phyloP scores from a whole-genome alignment of 2,797 vertebrate genomes.

The Prionace glauca region DNA sequence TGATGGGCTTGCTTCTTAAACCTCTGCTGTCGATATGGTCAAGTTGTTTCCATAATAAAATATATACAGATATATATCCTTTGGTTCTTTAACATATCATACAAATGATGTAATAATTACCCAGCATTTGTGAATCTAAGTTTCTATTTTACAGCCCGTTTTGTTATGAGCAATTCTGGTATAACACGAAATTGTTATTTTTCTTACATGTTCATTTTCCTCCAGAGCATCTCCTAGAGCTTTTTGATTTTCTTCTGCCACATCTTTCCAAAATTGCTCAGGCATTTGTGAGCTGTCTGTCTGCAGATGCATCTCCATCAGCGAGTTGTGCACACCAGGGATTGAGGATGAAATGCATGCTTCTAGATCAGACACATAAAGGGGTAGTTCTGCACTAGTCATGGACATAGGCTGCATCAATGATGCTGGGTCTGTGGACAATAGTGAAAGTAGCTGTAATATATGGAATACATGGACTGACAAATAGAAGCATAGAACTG shows the following conservation, averaged over 20 bases:
- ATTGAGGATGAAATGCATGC: constrained; percentile 57
- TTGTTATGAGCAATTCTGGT: neutral
- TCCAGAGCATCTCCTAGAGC: constrained; percentile 57
- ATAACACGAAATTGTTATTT: neutral
- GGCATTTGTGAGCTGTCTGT: constrained; percentile 41
- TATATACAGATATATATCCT: neutral
- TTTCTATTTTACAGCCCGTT: neutral
- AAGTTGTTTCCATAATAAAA: neutral
- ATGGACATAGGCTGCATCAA: constrained; percentile 55
- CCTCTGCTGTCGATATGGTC: neutral
- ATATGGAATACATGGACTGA: neutral
- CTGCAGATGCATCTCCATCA: constrained; percentile 43
- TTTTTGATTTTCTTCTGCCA: constrained; percentile 59
- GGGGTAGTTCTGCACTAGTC: constrained; percentile 48
- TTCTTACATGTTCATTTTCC: constrained; percentile 68
- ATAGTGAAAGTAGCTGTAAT: neutral
- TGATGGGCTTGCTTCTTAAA: neutral
- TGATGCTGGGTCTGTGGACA: constrained; percentile 61
- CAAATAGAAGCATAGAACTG: neutral
- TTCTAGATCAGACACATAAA: constrained; percentile 55
- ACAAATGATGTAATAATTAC: neutral
- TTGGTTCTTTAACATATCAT: neutral
- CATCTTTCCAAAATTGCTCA: constrained; percentile 58
- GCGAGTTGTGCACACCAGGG: constrained; percentile 44
- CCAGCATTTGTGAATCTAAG: neutral